Conservation (phyloP, 2,113 vertebrate species). For the Calonectris borealis region DNA sequence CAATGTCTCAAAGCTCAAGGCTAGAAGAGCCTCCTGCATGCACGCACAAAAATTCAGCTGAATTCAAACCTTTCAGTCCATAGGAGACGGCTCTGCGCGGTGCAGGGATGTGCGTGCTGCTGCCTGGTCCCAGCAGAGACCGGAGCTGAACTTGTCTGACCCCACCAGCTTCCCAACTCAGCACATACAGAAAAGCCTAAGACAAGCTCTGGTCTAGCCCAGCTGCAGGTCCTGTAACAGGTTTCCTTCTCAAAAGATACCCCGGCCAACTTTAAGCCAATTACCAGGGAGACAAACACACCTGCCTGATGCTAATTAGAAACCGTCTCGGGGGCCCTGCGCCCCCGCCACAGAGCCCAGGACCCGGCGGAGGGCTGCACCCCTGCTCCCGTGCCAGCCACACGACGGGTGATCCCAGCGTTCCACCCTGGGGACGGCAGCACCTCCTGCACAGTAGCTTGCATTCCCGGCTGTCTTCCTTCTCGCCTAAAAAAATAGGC, state of each 20-base stretch:
- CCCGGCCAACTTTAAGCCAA: neutral
- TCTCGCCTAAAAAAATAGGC: neutral
- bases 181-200: neutral
- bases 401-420: neutral
- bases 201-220: neutral
- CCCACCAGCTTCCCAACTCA: neutral
- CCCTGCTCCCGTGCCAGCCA: slow-evolving; percentile 24
- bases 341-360: slow-evolving; percentile 58
- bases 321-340: slow-evolving; percentile 36
- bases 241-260: neutral
- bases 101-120: neutral
- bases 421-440: neutral
- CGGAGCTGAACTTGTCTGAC: neutral
- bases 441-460: neutral
- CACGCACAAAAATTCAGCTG: neutral
- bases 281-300: slow-evolving; percentile 52
- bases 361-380: slow-evolving; percentile 66
- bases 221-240: neutral
- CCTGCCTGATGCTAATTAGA: slow-evolving; percentile 74
- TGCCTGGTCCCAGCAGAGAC: neutral
- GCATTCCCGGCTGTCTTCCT: neutral
- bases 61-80: neutral
- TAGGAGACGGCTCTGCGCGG: neutral
- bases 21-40: neutral
- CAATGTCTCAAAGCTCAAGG: neutral